A percentile compares a stretch with the other conserved stretches of the same genome.
phyloP scores from a whole-genome alignment of 2,113 vertebrate species.

The Gnathonemus echidnorhynchus region DNA sequence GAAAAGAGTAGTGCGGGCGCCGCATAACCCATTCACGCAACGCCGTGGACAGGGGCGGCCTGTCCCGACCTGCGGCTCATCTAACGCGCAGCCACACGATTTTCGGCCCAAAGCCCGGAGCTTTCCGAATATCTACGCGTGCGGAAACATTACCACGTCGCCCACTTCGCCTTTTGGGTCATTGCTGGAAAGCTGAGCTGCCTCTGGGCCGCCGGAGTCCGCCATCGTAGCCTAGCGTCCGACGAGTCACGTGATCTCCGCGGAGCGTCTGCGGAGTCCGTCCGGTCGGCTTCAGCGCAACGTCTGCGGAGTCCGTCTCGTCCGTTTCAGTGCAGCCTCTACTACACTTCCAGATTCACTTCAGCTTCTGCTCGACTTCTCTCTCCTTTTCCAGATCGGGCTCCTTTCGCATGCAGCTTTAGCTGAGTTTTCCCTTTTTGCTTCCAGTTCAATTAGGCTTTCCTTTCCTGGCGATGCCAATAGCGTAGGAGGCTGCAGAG shows the following conservation, averaged over 20 bases:
- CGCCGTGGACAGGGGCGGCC: conserved; percentile 8
- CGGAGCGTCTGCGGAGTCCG: not conserved
- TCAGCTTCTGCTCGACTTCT: not conserved
- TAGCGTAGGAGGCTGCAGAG: not conserved
- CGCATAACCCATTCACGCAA: not conserved
- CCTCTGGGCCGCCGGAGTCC: conserved; percentile 49
- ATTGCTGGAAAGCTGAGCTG: conserved; percentile 39
- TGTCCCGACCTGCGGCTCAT: not conserved
- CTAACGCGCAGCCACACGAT: not conserved
- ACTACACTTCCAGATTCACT: not conserved
- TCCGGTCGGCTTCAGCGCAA: not conserved
- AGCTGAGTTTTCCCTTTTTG: not conserved
- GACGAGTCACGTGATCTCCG: not conserved
- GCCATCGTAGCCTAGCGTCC: conserved; percentile 39
- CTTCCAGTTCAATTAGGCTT: not conserved
- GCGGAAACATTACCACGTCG: conserved; percentile 35
- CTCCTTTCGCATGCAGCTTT: not conserved
- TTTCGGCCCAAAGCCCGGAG: not conserved
- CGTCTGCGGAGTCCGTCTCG: not conserved
- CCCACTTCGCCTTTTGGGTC: conserved; percentile 35
- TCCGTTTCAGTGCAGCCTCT: not conserved
- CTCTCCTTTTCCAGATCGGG: not conserved
- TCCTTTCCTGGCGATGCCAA: not conserved
- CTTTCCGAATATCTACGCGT: not conserved
- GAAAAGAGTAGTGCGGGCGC: not conserved